Evolutionary conservation across 1,140 invertebrate genomes (phyloP).

Genomic region (Limonius californicus): DNA sequence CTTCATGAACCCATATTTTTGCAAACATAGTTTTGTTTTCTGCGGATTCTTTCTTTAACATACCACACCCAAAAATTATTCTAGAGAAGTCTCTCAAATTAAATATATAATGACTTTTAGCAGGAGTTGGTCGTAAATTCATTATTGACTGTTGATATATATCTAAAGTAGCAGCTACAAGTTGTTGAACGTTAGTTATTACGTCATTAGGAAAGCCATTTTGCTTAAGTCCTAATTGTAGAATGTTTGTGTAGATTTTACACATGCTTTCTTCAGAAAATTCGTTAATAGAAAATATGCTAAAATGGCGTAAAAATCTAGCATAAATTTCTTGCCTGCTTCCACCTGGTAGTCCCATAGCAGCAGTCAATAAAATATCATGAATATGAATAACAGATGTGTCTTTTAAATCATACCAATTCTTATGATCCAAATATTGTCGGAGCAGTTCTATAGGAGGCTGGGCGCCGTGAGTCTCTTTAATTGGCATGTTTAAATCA

Average conservation of each 20-base stretch:
- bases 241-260: constrained; percentile 78
- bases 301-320: constrained; percentile 82
- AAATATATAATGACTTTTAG: constrained; percentile 92
- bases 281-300: constrained; percentile 80
- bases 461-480: constrained; percentile 84
- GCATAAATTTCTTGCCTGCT: constrained; percentile 80
- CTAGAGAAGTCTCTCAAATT: constrained; percentile 84
- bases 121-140: constrained; percentile 75
- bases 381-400: constrained; percentile 69
- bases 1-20: constrained; percentile 88
- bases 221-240: constrained; percentile 69
- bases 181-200: constrained; percentile 61
- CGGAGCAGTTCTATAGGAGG: constrained; percentile 85
- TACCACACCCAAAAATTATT: constrained; percentile 74
- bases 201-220: constrained; percentile 79
- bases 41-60: constrained; percentile 79
- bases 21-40: constrained; percentile 62
- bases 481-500: constrained; percentile 88
- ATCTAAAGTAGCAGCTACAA: constrained; percentile 74
- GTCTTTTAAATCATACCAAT: constrained; percentile 86
- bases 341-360: constrained; percentile 84
- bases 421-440: constrained; percentile 83
- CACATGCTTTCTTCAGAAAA: constrained; percentile 81
- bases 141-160: constrained; percentile 70
- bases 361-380: constrained; percentile 76